phyloP scores from a whole-genome alignment of 1,140 invertebrate genomes.

The Parapsyche elsis region DNA sequence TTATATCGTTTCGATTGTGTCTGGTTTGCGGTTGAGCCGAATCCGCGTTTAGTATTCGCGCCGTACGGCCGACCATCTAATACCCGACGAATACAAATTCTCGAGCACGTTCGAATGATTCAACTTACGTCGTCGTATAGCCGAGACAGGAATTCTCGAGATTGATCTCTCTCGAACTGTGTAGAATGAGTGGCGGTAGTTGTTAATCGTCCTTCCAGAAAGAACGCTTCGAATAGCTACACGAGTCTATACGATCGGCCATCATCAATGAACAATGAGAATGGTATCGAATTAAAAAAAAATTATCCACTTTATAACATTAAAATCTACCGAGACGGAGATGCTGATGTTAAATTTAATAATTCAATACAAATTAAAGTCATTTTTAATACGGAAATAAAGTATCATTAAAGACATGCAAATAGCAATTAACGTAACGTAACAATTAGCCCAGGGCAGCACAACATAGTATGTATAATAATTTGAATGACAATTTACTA shows the following conservation, averaged over 20 bases:
- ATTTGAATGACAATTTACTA: too few species aligned
- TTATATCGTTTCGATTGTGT: conserved; percentile 11
- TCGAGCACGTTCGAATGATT: not conserved
- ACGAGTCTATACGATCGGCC: not conserved
- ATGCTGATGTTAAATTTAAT: too few species aligned
- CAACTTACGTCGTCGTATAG: not conserved
- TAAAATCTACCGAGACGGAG: too few species aligned
- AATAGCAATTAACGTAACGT: too few species aligned
- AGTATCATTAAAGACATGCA: too few species aligned
- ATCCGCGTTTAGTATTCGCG: not conserved
- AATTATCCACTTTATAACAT: too few species aligned
- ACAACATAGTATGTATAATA: too few species aligned
- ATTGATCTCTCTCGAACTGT: not conserved
- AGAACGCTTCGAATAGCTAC: not conserved
- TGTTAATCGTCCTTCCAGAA: not conserved
- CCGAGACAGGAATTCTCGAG: conserved; percentile 1
- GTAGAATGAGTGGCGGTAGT: not conserved
- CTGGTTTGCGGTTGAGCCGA: not conserved
- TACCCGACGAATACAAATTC: not conserved
- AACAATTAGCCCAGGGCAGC: too few species aligned
- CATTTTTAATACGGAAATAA: too few species aligned
- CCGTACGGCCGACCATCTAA: not conserved
- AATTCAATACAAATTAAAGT: too few species aligned
- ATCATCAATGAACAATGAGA: too few species aligned
- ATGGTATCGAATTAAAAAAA: too few species aligned